Evolutionary conservation across 92 coral and sea anemone genomes (phyloP).

Genomic region (Parazoanthus swiftii): DNA sequence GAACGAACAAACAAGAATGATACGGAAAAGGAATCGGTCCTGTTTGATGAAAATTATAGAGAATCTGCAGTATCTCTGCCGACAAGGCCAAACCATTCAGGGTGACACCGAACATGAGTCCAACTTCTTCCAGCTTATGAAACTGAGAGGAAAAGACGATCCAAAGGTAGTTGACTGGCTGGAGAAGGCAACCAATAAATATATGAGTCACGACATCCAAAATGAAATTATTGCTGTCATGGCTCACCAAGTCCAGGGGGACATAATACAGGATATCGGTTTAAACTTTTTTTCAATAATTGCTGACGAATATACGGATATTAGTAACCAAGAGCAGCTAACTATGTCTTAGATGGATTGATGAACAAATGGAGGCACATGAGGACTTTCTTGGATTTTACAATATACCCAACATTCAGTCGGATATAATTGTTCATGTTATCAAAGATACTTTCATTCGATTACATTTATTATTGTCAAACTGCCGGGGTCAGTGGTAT

Average conservation of each 20-base stretch:
- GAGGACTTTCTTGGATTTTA: not conserved
- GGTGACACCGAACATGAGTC: constrained; percentile 17
- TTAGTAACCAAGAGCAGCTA: not conserved
- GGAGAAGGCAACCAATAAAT: constrained; percentile 24
- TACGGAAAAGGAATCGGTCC: too few relatives aligned
- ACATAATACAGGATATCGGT: not conserved
- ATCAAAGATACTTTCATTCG: constrained; percentile 30
- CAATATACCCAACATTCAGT: constrained; percentile 40
- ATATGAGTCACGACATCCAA: constrained; percentile 29
- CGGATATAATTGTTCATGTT: constrained; percentile 25
- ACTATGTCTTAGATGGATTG: not conserved
- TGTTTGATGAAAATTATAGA: constrained; percentile 14
- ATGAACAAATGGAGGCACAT: not conserved
- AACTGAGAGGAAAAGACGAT: constrained; percentile 25
- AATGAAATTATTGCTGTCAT: constrained; percentile 18
- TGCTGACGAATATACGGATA: not conserved
- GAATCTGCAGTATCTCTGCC: constrained; percentile 18
- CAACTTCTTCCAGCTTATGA: constrained; percentile 27
- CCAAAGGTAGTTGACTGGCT: constrained; percentile 18
- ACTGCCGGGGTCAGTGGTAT: constrained; percentile 56
- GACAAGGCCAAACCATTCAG: constrained; percentile 32
- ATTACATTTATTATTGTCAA: constrained; percentile 29
- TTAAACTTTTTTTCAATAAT: not conserved
- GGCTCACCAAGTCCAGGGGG: not conserved
- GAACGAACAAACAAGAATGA: not conserved